phyloP scores from a whole-genome alignment of 2,797 vertebrate species.

The Crocodylus rhombifer region DNA sequence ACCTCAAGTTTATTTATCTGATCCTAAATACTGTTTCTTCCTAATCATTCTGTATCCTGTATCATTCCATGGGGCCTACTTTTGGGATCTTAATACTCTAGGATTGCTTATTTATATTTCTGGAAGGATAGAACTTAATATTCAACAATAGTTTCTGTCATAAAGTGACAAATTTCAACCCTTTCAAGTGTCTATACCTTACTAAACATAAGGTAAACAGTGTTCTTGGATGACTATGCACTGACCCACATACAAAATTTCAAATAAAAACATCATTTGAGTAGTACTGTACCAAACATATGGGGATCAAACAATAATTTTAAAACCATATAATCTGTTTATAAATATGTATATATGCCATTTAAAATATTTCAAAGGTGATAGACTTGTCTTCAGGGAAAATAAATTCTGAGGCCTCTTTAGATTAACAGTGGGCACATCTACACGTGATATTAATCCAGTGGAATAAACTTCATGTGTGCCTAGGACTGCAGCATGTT shows the following conservation, averaged over 20 bases:
- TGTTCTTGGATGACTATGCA: constrained; percentile 60
- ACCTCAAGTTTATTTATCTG: not conserved
- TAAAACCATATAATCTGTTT: not conserved
- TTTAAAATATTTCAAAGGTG: not conserved
- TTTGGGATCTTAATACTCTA: not conserved
- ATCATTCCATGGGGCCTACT: not conserved
- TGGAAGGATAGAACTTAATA: not conserved
- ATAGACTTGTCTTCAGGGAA: not conserved
- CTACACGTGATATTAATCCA: too few species aligned
- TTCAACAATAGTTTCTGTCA: not conserved
- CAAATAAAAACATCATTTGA: not conserved
- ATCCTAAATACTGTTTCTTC: not conserved
- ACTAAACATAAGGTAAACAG: constrained; percentile 58
- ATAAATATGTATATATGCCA: not conserved
- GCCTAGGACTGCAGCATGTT: too few species aligned
- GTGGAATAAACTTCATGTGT: too few species aligned
- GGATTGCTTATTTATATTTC: not conserved
- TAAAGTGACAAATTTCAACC: constrained; percentile 31
- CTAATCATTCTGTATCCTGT: not conserved
- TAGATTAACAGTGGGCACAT: too few species aligned
- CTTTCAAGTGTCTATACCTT: constrained; percentile 67
- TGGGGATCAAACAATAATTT: not conserved
- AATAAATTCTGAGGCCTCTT: too few species aligned
- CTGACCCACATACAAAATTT: constrained; percentile 55
- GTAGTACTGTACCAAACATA: not conserved